Conservation (phyloP, 2,113 vertebrate species). For the Coptodon rendalli region DNA sequence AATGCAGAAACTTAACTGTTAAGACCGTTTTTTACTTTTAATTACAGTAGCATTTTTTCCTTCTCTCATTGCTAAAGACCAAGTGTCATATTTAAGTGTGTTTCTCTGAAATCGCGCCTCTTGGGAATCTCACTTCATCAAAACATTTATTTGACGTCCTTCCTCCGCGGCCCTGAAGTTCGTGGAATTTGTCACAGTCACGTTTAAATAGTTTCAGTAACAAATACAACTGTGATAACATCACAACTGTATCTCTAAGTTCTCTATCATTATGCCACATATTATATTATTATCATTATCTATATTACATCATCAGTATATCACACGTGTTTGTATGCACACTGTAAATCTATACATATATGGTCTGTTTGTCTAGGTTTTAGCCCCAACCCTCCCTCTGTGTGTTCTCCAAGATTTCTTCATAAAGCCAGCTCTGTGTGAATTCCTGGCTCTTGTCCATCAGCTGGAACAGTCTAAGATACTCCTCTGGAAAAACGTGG, state of each 20-base stretch:
- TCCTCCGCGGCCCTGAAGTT: not conserved
- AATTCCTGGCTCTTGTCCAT: slow-evolving; percentile 77
- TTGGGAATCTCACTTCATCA: not conserved
- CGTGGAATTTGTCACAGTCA: not conserved
- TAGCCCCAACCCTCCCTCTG: slow-evolving; percentile 39
- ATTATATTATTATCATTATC: not conserved
- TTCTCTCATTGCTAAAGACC: not conserved
- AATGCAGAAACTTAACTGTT: not conserved
- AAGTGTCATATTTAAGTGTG: not conserved
- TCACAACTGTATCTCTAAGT: not conserved
- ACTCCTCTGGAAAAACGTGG: slow-evolving; percentile 77
- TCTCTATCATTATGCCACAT: not conserved
- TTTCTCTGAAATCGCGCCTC: not conserved
- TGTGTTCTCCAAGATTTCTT: slow-evolving; percentile 70
- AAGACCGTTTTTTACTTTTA: rapidly evolving
- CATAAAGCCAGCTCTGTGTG: slow-evolving; percentile 78
- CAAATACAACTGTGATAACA: not conserved
- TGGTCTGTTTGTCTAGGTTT: not conserved
- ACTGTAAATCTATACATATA: not conserved
- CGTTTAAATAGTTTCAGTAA: not conserved
- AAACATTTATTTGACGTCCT: not conserved
- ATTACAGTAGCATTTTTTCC: not conserved
- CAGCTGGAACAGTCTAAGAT: slow-evolving; percentile 79
- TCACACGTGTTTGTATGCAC: not conserved
- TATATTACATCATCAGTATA: not conserved